A percentile compares a stretch with the other conserved stretches of the same genome.
phyloP scores from a whole-genome alignment of 2,888 invertebrate genomes.

The Acrocera orbiculus region DNA sequence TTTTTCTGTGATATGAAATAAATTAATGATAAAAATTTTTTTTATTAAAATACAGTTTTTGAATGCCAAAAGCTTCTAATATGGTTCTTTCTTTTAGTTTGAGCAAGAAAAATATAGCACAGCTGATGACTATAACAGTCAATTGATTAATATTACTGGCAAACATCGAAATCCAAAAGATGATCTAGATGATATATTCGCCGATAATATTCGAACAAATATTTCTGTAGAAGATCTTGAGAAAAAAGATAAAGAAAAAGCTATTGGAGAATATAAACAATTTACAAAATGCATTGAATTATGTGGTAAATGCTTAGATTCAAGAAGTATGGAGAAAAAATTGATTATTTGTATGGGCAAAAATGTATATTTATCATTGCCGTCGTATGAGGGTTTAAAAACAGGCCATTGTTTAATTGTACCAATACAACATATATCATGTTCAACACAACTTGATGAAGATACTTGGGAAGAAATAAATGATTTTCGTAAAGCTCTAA shows the following conservation, averaged over 20 bases:
- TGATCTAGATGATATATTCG: slow-evolving; percentile 73
- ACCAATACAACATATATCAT: slow-evolving; percentile 62
- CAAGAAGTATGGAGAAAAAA: slow-evolving; percentile 62
- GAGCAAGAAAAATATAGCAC: slow-evolving; percentile 64
- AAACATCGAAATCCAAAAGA: slow-evolving; percentile 43
- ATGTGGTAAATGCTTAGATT: slow-evolving; percentile 72
- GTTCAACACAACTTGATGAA: slow-evolving; percentile 76
- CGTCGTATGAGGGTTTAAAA: slow-evolving; percentile 61
- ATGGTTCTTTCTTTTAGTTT: slow-evolving; percentile 37
- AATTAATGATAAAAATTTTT: neutral
- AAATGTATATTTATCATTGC: slow-evolving; percentile 71
- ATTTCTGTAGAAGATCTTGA: slow-evolving; percentile 43
- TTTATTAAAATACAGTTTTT: slow-evolving; percentile 12
- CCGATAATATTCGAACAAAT: slow-evolving; percentile 54
- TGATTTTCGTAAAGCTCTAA: slow-evolving; percentile 55
- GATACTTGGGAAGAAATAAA: slow-evolving; percentile 83
- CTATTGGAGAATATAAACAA: slow-evolving; percentile 55
- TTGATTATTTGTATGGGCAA: slow-evolving; percentile 64
- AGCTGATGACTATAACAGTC: slow-evolving; percentile 60
- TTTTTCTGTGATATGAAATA: neutral
- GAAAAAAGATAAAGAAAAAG: slow-evolving; percentile 42
- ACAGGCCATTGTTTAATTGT: slow-evolving; percentile 73
- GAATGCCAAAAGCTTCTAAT: slow-evolving; percentile 2
- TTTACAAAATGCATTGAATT: slow-evolving; percentile 54
- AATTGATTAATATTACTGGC: slow-evolving; percentile 57